Evolutionary conservation across 1,140 invertebrate genomes (phyloP).

Genomic region (Plutomurus gul): DNA sequence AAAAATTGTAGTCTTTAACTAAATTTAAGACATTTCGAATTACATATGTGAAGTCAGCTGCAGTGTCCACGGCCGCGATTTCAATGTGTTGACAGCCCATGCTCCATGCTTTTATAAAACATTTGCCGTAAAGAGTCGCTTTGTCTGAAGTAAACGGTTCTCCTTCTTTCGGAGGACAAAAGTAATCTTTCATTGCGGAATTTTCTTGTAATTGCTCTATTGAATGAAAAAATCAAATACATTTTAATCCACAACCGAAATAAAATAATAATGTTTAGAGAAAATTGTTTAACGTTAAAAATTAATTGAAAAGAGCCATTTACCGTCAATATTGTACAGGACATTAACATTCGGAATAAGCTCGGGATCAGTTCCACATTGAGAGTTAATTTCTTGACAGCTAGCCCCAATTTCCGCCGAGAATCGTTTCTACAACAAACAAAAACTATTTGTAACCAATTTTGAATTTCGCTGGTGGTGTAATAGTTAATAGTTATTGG

Average conservation of each 20-base stretch:
- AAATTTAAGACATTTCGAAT: not conserved
- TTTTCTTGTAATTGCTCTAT: not conserved
- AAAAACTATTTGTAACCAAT: not conserved
- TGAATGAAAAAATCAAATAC: not conserved
- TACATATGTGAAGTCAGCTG: not conserved
- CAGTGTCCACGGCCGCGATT: not conserved
- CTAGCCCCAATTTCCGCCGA: not conserved
- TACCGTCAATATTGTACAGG: not conserved
- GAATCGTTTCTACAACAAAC: constrained; percentile 8
- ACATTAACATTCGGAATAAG: constrained; percentile 30
- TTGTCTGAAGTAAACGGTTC: not conserved
- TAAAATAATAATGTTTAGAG: not conserved
- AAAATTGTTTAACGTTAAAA: not conserved
- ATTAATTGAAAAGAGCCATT: too few relatives aligned
- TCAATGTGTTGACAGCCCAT: not conserved
- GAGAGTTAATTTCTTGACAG: not conserved
- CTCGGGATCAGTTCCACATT: not conserved
- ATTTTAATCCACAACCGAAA: not conserved
- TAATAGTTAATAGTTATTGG: not conserved
- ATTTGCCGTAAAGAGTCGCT: constrained; percentile 11
- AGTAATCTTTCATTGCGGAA: not conserved
- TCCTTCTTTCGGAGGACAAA: not conserved
- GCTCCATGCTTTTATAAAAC: constrained; percentile 31
- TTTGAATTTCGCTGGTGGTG: not conserved
- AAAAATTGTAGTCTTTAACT: too few relatives aligned